Conservation (phyloP, 2,113 vertebrate genomes). For the Scortum barcoo region DNA sequence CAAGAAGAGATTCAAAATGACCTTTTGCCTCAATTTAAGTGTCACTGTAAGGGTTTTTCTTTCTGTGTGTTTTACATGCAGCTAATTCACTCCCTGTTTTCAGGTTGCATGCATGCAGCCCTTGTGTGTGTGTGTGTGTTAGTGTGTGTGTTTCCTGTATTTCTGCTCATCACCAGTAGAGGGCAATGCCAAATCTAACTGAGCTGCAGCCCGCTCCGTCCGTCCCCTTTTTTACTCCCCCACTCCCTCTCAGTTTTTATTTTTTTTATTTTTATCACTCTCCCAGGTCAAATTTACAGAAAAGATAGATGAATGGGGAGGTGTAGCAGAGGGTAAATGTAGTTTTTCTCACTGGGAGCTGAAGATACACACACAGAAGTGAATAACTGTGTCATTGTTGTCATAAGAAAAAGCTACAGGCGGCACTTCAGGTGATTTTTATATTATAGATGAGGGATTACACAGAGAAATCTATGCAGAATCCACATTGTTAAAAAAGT, state of each 20-base stretch:
- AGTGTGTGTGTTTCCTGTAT: slow-evolving; percentile 3
- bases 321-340: not conserved
- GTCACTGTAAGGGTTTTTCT: not conserved
- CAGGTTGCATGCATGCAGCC: not conserved
- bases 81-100: not conserved
- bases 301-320: not conserved
- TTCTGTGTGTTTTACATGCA: not conserved
- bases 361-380: not conserved
- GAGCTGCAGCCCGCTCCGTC: not conserved
- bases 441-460: not conserved
- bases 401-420: too few relatives aligned
- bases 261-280: too few relatives aligned
- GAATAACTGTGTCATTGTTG: too few relatives aligned
- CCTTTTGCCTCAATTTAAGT: slow-evolving; percentile 1
- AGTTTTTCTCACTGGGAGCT: not conserved
- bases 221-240: not conserved
- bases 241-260: too few relatives aligned
- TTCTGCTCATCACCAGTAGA: slow-evolving; percentile 69
- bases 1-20: slow-evolving; percentile 6
- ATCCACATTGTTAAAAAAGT: too few relatives aligned
- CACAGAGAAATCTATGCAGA: too few relatives aligned
- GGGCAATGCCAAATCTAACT: slow-evolving; percentile 52
- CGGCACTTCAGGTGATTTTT: not conserved
- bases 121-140: not conserved
- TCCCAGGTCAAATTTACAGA: not conserved